Percentiles rank a stretch among this genome's conserved stretches.
Evolutionary conservation across 2,797 vertebrate genomes (phyloP).

Genomic region (Heteromormyrus szaboi): DNA sequence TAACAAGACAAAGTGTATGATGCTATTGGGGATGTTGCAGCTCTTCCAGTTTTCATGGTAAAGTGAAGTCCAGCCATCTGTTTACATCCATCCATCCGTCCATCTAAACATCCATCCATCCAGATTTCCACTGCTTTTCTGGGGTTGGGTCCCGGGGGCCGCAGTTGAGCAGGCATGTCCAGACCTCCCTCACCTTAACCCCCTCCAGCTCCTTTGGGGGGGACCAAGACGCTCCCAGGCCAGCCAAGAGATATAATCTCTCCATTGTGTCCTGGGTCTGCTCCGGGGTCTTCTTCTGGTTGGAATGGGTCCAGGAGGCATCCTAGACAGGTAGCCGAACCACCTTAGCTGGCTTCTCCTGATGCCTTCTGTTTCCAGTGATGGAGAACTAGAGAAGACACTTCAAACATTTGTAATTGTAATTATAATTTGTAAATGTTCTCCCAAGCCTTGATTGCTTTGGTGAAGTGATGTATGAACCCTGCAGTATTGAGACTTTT

Average conservation of each 20-base stretch:
- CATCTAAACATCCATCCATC: neutral
- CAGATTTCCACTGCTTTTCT: neutral
- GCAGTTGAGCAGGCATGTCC: neutral
- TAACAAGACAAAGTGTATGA: neutral
- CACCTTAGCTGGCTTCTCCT: neutral
- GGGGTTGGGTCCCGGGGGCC: neutral
- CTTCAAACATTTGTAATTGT: neutral
- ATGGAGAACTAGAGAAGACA: neutral
- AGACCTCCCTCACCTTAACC: neutral
- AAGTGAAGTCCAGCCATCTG: neutral
- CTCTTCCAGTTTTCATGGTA: neutral
- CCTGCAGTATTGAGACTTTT: neutral
- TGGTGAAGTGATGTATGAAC: neutral
- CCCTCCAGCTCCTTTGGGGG: neutral
- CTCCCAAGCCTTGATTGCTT: neutral
- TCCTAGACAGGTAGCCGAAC: neutral
- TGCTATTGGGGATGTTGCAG: neutral
- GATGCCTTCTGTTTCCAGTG: neutral
- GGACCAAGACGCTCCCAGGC: neutral
- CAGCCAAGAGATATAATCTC: neutral
- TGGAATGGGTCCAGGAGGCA: neutral
- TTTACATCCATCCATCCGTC: neutral
- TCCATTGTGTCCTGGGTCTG: neutral
- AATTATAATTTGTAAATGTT: neutral
- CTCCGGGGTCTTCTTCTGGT: neutral